A percentile compares a stretch with the other conserved stretches of the same genome.
Evolutionary conservation across 2,113 vertebrate genomes (phyloP).

Genomic region (Planiliza haematocheilus): DNA sequence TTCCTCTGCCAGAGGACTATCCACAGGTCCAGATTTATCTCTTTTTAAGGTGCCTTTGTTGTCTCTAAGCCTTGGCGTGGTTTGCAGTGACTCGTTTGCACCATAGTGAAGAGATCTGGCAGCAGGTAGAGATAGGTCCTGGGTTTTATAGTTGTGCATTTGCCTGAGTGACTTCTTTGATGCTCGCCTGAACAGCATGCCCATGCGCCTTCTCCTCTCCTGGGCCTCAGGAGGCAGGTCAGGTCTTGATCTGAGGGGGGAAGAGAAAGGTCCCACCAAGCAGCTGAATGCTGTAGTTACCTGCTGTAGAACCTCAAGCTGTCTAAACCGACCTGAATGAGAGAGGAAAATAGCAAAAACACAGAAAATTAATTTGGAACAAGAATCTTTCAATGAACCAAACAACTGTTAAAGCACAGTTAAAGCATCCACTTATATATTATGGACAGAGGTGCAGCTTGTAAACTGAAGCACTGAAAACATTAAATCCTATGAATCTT

Average conservation of each 20-base stretch:
- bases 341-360: not conserved
- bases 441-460: too few relatives aligned
- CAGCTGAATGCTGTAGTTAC: conserved; percentile 80
- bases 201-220: conserved; percentile 71
- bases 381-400: too few relatives aligned
- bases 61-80: conserved; percentile 24
- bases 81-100: not conserved
- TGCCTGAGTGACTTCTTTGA: conserved; percentile 74
- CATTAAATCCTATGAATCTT: too few relatives aligned
- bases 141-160: conserved; percentile 5
- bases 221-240: conserved; percentile 50
- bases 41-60: conserved; percentile 35
- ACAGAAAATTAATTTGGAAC: too few relatives aligned
- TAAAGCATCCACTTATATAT: too few relatives aligned
- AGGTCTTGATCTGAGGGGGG: not conserved
- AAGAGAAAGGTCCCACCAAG: conserved; percentile 54
- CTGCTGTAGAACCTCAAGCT: conserved; percentile 83
- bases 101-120: not conserved
- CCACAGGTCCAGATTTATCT: conserved; percentile 29
- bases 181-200: conserved; percentile 70
- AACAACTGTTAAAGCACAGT: too few relatives aligned
- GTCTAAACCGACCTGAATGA: conserved; percentile 77
- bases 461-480: too few relatives aligned
- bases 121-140: not conserved
- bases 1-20: conserved; percentile 72